Evolutionary conservation across 2,113 vertebrate genomes (phyloP).

Genomic region (Prunella himalayana): DNA sequence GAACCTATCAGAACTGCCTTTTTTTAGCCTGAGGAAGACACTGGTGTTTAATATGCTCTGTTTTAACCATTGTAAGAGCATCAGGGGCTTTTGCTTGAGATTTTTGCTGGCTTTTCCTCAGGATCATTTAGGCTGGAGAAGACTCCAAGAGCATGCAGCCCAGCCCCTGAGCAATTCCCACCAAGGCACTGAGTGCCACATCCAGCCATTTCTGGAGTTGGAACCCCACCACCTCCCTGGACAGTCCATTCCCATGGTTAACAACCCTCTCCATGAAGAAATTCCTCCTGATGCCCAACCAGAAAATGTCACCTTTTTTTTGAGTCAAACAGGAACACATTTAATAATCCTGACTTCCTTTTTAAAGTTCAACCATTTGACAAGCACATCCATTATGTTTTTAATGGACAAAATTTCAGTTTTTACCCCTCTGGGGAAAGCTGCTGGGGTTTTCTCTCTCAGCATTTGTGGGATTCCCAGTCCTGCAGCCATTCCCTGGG

Average conservation of each 20-base stretch:
- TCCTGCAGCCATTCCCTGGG: background rate
- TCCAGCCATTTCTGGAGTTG: background rate
- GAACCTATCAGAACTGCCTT: background rate
- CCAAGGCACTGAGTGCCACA: background rate
- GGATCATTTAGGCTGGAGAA: background rate
- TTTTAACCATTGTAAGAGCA: background rate
- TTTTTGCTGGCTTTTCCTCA: background rate
- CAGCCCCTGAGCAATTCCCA: background rate
- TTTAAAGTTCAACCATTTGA: background rate
- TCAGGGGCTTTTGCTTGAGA: background rate
- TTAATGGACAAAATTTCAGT: background rate
- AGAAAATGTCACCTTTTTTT: background rate
- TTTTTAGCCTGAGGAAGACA: background rate
- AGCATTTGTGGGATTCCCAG: background rate
- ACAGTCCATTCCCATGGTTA: background rate
- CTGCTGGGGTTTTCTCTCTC: background rate
- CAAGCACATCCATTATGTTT: background rate
- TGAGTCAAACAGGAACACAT: background rate
- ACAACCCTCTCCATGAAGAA: background rate
- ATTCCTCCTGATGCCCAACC: background rate
- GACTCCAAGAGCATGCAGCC: accelerated
- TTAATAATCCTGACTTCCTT: background rate
- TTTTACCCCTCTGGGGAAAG: background rate
- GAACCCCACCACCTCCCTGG: background rate
- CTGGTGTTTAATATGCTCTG: background rate